Evolutionary conservation across 2,888 invertebrate genomes (phyloP).

Genomic region (Lithophane leautieri): DNA sequence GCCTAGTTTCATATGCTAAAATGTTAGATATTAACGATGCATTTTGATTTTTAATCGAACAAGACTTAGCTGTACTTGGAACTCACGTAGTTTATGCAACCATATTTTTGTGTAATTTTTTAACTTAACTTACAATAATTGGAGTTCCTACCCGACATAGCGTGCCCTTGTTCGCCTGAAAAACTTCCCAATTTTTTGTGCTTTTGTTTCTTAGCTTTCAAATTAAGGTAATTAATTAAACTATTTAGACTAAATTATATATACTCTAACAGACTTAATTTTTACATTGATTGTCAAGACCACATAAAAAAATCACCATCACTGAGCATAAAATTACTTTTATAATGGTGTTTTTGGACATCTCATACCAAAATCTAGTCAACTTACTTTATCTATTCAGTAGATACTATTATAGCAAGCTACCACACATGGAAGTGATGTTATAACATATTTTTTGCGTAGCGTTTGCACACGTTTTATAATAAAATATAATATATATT

Average conservation of each 20-base stretch:
- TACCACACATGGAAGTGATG: no score
- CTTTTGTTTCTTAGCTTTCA: constrained; percentile 9
- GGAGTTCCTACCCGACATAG: constrained; percentile 10
- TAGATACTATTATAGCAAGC: not conserved
- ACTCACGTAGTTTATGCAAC: not conserved
- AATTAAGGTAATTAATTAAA: constrained; percentile 23
- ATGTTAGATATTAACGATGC: constrained; percentile 44
- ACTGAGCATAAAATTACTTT: no score
- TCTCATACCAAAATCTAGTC: no score
- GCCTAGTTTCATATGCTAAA: constrained; percentile 44
- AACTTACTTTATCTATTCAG: no score
- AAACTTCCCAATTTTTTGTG: constrained; percentile 10
- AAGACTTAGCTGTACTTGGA: not conserved
- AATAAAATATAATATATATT: no score
- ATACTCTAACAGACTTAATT: no score
- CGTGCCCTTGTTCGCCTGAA: constrained; percentile 22
- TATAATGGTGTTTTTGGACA: no score
- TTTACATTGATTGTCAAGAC: no score
- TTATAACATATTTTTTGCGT: no score
- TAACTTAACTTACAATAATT: not conserved
- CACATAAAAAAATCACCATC: no score
- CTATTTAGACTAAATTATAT: no score
- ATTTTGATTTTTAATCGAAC: constrained; percentile 42
- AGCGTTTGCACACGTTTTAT: no score
- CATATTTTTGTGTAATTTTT: not conserved